Base-by-base conservation (phyloP, 2,888 invertebrate species). In the Caenorhabditis becei region DNA sequence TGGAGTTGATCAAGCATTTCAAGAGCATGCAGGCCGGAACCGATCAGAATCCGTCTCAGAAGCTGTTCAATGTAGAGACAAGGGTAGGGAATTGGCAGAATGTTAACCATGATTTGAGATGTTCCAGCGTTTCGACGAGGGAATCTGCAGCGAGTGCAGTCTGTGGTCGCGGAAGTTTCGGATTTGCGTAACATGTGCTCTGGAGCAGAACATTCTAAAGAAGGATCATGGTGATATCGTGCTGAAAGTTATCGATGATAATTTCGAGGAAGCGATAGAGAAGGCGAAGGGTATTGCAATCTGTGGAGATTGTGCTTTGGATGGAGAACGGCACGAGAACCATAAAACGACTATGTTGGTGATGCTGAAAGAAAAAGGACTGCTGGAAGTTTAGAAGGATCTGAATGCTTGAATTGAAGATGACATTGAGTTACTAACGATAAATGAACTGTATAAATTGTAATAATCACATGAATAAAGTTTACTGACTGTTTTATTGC, bases 261-360 rank as follows among this genome's bases (percentile, higher is more conserved):
- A 51, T 26, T 18, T 66, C 1, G 75, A 75, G n/a, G 59, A 23
- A 1, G 66, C 75, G 0, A 18, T 75, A 1, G 14, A 32, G 35
- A 69, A 44, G 28, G 63, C 67, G 10, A 58, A 74, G 47, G 35
- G 56, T 16, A 49, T 53, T 16, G 65, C 80, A 20, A 77, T 77
- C 37, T 80, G 80, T 28, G 77, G 77, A 0, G 80, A 80, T 47
- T 80, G 80, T 49, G 80, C 67, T 7, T 47, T 80, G 3, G 75
- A 80, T 24, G 74, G 79, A 8, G 26, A 18, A 3, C 66, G 32
- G 11, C 80, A 80, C 62, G 58, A 54, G 18, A 66, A 61, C 1
- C 80, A 80, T 35, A 63, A 66, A 41, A 71, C 63, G 11, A 70
- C 61, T 41, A 49, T 56, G 28, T 26, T 80, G n/a, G 44, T 58